These are phyloP conservation scores for Capreolus pygargus DNA, from an alignment of 2,113 vertebrate genomes.

Conservation along the genomic window DNA sequence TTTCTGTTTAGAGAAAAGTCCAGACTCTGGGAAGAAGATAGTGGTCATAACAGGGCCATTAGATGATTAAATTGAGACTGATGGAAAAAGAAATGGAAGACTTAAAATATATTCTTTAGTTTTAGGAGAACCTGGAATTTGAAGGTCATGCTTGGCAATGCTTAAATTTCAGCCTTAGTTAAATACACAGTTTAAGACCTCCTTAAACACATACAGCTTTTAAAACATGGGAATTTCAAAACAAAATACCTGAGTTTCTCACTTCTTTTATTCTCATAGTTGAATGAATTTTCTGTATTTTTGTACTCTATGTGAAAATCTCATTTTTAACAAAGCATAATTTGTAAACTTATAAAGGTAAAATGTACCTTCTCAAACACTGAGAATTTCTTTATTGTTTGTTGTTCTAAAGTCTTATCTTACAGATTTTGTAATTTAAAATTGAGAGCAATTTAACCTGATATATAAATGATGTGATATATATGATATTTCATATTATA, in stretches of 20 bases:
- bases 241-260: background rate
- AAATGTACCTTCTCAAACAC: background rate
- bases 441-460: background rate
- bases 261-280: background rate
- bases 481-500: background rate
- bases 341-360: background rate
- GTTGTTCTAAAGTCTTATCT: background rate
- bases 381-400: background rate
- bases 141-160: background rate
- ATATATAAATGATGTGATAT: background rate
- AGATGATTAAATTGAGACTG: background rate
- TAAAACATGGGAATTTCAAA: background rate
- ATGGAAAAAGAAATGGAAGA: background rate
- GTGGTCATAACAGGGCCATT: background rate
- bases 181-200: background rate
- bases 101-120: background rate
- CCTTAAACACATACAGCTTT: background rate
- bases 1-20: constrained; percentile 9
- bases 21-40: background rate
- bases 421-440: background rate
- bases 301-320: background rate
- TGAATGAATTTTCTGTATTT: background rate
- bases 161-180: background rate
- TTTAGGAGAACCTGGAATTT: constrained; percentile 6
- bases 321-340: background rate